A percentile compares a stretch with the other conserved stretches of the same genome.
Evolutionary conservation across 2,888 invertebrate genomes (phyloP).

Genomic region (Anoncus sp.): DNA sequence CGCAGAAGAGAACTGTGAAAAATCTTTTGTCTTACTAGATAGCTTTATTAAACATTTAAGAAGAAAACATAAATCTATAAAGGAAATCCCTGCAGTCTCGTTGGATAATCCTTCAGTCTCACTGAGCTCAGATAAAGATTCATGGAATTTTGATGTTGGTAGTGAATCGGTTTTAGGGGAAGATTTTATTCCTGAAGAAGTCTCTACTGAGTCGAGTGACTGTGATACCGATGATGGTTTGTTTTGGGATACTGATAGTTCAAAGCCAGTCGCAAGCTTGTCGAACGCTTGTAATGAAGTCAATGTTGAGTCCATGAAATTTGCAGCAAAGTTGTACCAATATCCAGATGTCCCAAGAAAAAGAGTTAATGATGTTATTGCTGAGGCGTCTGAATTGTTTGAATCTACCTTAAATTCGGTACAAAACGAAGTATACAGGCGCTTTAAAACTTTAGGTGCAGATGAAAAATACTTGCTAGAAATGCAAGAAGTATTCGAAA

Average conservation of each 20-base stretch:
- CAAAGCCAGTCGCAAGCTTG: not conserved
- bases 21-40: not conserved
- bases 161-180: not conserved
- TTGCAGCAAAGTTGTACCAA: not conserved
- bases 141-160: not conserved
- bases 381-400: slow-evolving; percentile 4
- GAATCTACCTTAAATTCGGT: slow-evolving; percentile 2
- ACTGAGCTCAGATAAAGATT: not conserved
- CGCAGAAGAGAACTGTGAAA: not conserved
- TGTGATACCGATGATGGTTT: not conserved
- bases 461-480: not conserved
- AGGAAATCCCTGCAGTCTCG: not conserved
- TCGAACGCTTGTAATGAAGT: not conserved
- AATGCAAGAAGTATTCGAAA: not conserved
- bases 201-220: not conserved
- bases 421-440: not conserved
- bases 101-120: not conserved
- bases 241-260: not conserved
- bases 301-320: slow-evolving; percentile 1
- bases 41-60: slow-evolving; percentile 5
- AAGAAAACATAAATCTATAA: not conserved
- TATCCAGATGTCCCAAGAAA: not conserved
- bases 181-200: slow-evolving; percentile 2
- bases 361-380: not conserved
- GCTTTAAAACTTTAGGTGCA: slow-evolving; percentile 9